Percentiles rank a stretch among this genome's conserved stretches.
These are phyloP conservation scores for Eutolmus rufibarbis DNA, from an alignment of 2,888 invertebrate genomes.

Conservation along the genomic window DNA sequence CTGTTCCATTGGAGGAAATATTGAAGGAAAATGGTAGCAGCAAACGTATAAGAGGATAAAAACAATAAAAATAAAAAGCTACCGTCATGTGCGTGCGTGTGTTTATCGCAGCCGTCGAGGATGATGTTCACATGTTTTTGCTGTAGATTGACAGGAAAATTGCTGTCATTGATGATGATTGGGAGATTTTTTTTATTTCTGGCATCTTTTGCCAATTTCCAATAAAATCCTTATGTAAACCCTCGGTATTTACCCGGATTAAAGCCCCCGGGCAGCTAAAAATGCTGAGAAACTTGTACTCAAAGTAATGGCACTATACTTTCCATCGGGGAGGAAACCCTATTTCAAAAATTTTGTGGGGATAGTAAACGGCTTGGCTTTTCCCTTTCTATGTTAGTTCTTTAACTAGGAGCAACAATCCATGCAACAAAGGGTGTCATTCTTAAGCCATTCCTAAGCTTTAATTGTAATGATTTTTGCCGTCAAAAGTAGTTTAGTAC, in stretches of 20 bases:
- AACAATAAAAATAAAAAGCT: slow-evolving; percentile 45
- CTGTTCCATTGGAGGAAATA: slow-evolving; percentile 38
- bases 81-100: slow-evolving; percentile 1
- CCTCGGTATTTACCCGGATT: not conserved
- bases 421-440: too few relatives aligned
- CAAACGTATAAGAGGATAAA: slow-evolving; percentile 42
- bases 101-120: not conserved
- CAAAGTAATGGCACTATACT: not conserved
- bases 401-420: not conserved
- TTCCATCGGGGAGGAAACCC: not conserved
- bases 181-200: slow-evolving; percentile 45
- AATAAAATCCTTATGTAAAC: slow-evolving; percentile 38
- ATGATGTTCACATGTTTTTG: not conserved
- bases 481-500: too few relatives aligned
- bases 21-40: slow-evolving; percentile 32
- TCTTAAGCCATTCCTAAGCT: too few relatives aligned
- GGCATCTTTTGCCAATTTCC: not conserved
- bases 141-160: slow-evolving; percentile 42
- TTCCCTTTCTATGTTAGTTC: not conserved
- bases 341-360: not conserved
- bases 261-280: not conserved
- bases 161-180: slow-evolving; percentile 45
- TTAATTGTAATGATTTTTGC: too few relatives aligned
- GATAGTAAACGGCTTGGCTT: not conserved
- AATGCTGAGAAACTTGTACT: not conserved